Evolutionary conservation across 2,113 vertebrate genomes (phyloP), one percentile per base, ranked within the genome.

Genomic region (Calypte anna): DNA sequence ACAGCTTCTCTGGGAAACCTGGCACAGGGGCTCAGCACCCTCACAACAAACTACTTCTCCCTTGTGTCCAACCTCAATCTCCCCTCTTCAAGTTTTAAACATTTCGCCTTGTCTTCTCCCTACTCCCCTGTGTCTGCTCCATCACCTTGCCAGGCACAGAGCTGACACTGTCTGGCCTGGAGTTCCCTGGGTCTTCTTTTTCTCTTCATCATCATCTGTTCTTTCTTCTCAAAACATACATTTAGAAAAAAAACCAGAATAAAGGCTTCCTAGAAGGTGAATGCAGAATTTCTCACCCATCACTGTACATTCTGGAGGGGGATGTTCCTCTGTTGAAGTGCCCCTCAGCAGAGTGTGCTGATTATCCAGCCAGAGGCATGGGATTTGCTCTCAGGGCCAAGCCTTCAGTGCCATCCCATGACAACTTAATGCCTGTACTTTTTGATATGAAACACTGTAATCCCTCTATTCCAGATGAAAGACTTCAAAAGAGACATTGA

Each of bases 271-370:
- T 24, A 46, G n/a, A n/a, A 22, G 10, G 20, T 22, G 28, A 51
- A 66, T 3, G 18, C 83, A n/a, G 63, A 46, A 7, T 21, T 51
- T 55, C 57, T 70, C 44, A 10, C 30, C 14, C 23, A 4, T 9
- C 50, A 12, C 8, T 28, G 2, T 10, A 31, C 2, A 2, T 38
- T 38, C 62, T 59, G 73, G 62, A 36, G 40, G 46, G 0, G 3
- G 33, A 78, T 30, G 30, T 27, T 59, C 50, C 36, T 22, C 22
- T 40, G n/a, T 17, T 10, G 25, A 24, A 25, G 14, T 0, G 11
- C 8, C 25, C 62, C 28, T 48, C 51, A 54, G 58, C 68, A 80
- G 2, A 25, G 4, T 0, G 2, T 10, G 30, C 23, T 59, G 18
- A 9, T 53, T 38, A 40, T 16, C 44, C 18, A 1, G 0, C 1